These are phyloP conservation scores for Isotomurus palustris DNA, from an alignment of 2,888 invertebrate species.

Conservation along the genomic window DNA sequence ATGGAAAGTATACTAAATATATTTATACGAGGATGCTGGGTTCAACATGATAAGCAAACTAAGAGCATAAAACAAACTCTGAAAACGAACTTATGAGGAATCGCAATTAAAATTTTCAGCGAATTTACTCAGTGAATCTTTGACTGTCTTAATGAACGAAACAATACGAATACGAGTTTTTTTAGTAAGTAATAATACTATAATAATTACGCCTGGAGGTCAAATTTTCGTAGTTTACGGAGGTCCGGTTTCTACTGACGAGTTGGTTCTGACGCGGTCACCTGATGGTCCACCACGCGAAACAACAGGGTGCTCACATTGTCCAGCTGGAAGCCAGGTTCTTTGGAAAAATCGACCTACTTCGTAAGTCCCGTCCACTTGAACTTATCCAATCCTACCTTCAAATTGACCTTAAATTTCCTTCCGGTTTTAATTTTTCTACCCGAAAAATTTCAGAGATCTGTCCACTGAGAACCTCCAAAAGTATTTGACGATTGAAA, in stretches of 20 bases:
- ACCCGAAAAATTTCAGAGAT: no score
- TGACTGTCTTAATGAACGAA: no score
- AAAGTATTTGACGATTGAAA: background rate
- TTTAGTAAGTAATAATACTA: no score
- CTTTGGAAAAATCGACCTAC: constrained; percentile 27
- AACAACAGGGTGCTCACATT: constrained; percentile 24
- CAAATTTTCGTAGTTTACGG: constrained; percentile 23
- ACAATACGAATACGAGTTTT: no score
- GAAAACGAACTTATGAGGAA: no score
- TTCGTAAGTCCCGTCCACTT: constrained; percentile 14
- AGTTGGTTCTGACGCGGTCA: constrained; percentile 6
- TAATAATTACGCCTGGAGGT: constrained; percentile 20
- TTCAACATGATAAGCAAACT: no score
- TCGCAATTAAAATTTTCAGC: no score
- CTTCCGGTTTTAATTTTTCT: background rate
- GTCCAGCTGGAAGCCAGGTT: constrained; percentile 23
- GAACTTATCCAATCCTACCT: background rate
- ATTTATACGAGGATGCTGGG: no score
- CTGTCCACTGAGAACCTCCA: background rate
- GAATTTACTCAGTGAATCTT: no score
- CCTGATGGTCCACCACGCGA: constrained; percentile 22
- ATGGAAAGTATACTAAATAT: no score
- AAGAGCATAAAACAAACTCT: no score
- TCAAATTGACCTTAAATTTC: no score
- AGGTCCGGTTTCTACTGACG: constrained; percentile 20